These are phyloP conservation scores for Xenops minutus DNA, from an alignment of 2,797 vertebrate species.

Conservation along the genomic window DNA sequence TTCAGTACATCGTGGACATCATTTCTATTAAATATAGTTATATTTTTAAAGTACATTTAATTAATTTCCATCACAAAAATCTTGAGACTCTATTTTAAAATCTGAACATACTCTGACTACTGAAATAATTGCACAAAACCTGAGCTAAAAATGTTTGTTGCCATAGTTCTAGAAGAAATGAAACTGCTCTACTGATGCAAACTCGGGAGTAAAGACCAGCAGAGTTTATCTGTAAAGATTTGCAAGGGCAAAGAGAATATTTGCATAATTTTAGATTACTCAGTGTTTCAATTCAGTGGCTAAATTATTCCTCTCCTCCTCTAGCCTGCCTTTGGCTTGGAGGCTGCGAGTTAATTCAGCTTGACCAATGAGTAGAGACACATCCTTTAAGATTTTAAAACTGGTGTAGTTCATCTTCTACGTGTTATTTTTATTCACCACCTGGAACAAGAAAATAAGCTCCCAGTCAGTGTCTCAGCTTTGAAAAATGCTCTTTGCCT, in stretches of 20 bases:
- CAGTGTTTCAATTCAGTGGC: constrained; percentile 53
- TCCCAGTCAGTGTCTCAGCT: constrained; percentile 11
- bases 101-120: not conserved
- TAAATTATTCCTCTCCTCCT: constrained; percentile 44
- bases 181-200: not conserved
- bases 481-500: constrained; percentile 51
- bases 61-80: not conserved
- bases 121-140: not conserved
- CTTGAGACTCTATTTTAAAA: not conserved
- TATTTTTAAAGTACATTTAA: not conserved
- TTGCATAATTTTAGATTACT: constrained; percentile 58
- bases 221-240: constrained; percentile 14
- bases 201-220: not conserved
- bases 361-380: constrained; percentile 52
- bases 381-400: constrained; percentile 50
- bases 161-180: constrained; percentile 11
- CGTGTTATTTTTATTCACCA: constrained; percentile 44
- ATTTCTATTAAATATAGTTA: not conserved
- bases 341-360: constrained; percentile 60
- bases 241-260: constrained; percentile 59
- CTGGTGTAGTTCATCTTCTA: constrained; percentile 20
- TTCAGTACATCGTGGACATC: not conserved
- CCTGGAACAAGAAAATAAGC: constrained; percentile 55
- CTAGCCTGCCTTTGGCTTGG: constrained; percentile 13
- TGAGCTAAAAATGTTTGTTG: constrained; percentile 30